phyloP scores from a whole-genome alignment of 2,113 vertebrate species.

The Hyla sarda region DNA sequence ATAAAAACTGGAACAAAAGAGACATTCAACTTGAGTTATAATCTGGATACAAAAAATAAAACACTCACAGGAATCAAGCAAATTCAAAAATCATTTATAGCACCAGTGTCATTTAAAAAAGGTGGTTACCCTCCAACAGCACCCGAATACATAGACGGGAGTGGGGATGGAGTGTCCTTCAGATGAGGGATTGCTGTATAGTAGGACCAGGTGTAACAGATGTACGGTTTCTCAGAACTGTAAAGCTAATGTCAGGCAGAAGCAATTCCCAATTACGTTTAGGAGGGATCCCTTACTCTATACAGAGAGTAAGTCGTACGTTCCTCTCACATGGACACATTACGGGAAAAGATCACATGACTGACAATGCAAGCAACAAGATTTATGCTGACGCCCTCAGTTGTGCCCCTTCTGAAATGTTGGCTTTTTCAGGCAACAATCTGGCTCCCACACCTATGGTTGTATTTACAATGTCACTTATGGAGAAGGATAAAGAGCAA shows the following conservation, averaged over 20 bases:
- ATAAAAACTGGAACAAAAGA: constrained; percentile 69
- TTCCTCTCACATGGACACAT: neutral
- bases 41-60: constrained; percentile 84
- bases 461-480: neutral
- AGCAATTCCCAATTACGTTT: neutral
- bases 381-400: neutral
- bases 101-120: constrained; percentile 88
- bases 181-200: constrained; percentile 74
- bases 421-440: neutral
- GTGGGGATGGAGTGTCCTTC: constrained; percentile 17
- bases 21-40: constrained; percentile 84
- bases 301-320: neutral
- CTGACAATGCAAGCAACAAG: neutral
- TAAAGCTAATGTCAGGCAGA: neutral
- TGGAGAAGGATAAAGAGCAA: neutral
- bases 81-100: constrained; percentile 99
- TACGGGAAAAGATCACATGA: neutral
- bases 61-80: constrained; percentile 98
- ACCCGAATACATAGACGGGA: constrained; percentile 82
- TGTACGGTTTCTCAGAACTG: constrained; percentile 49
- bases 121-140: constrained; percentile 76
- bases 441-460: neutral
- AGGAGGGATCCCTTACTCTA: neutral
- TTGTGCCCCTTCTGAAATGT: neutral
- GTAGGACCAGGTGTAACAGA: constrained; percentile 68